These are phyloP conservation scores for Coregonus sp. DNA, from an alignment of 2,797 vertebrate species.

Conservation along the genomic window DNA sequence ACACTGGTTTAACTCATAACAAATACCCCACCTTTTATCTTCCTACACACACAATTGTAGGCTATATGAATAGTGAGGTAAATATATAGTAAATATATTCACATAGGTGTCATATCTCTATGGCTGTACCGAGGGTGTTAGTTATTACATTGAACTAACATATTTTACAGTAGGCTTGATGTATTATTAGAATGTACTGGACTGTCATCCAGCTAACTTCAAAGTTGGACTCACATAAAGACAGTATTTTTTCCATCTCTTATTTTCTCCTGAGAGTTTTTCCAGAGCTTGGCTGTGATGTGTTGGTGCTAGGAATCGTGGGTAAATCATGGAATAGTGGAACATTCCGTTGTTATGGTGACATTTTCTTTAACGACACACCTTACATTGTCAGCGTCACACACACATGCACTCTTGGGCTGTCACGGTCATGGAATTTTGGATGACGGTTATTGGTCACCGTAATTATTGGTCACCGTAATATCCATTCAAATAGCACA, in stretches of 20 bases:
- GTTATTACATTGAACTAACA: constrained; percentile 63
- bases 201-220: constrained; percentile 47
- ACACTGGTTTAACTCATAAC: neutral
- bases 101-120: constrained; percentile 21
- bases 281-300: constrained; percentile 29
- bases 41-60: neutral
- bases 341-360: constrained; percentile 58
- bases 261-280: constrained; percentile 34
- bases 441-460: too few species aligned
- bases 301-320: constrained; percentile 39
- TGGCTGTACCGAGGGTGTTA: constrained; percentile 50
- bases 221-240: neutral
- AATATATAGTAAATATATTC: constrained; percentile 36
- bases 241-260: too few species aligned
- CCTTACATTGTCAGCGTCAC: neutral
- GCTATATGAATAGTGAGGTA: neutral
- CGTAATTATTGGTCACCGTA: too few species aligned
- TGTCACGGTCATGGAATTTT: too few species aligned
- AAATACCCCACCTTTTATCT: neutral
- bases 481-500: too few species aligned
- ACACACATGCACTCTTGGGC: neutral
- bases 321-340: constrained; percentile 46
- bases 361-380: constrained; percentile 5
- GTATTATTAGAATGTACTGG: constrained; percentile 66
- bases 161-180: constrained; percentile 54